Evolutionary conservation across 2,888 invertebrate genomes (phyloP), one percentile per base, ranked within the genome.

Genomic region (Melolontha melolontha): DNA sequence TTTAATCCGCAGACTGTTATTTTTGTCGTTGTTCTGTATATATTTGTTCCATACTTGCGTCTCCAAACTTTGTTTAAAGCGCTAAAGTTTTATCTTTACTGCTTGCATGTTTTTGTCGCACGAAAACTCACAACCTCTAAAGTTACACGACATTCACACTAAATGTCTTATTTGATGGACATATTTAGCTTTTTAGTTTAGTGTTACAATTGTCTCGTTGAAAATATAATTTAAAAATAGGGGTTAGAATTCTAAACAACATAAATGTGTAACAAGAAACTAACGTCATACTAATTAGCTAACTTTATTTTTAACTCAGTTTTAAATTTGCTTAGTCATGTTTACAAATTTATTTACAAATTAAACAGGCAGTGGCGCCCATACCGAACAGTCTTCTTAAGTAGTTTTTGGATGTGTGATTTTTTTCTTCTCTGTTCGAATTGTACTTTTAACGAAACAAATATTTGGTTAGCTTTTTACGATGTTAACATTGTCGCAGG

Each of bases 1-100:
- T 72, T 67, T 72, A 72, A 72, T 72, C 71, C 67, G 59, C 54
- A 70, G 62, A 59, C 54, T 72, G 71, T 71, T 72, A 70, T 72
- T 71, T 71, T 71, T 69, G 64, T 66, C 47, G 51, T 52, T 64
- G 66, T 70, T 68, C 54, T 55, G 41, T 55, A 22, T 55, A 66
- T 66, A 64, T 70, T 66, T 51, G 66, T 62, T 29, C 59, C 50
- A 52, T 39, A 52, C 12, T 44, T 22, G 17, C 16, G 40, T 62
- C 44, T 62, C 42, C 34, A 7, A 22, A 50, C 16, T 64, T 39
- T 55, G 42, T 29, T 47, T 22, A 41, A 59, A 42, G 29, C 49
- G 47, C 34, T 63, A 63, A 63, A 63, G 63, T 63, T 63, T 63
- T 63, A 63, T 63, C 63, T 63, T 63, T 63, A 34, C 14, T 47